Evolutionary conservation across 2,797 vertebrate species (phyloP).

Genomic region (Phoeniculus purpureus): DNA sequence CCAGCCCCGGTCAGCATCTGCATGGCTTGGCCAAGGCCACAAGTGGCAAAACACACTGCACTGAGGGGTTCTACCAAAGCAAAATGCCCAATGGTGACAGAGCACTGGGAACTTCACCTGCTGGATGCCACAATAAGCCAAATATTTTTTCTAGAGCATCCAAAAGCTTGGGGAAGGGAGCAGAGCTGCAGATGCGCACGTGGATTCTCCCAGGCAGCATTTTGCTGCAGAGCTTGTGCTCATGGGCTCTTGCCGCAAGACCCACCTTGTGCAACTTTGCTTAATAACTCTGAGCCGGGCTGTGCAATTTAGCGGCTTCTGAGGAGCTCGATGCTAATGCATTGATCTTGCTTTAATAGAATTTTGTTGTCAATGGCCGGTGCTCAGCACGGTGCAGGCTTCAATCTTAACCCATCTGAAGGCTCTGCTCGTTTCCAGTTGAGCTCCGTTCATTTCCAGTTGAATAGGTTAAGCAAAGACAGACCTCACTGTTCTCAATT

Average conservation of each 20-base stretch:
- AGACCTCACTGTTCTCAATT: conserved; percentile 85
- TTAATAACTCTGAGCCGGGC: conserved; percentile 59
- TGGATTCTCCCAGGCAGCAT: neutral
- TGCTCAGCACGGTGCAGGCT: conserved; percentile 65
- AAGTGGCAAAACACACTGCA: accelerated
- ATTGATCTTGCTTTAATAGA: conserved; percentile 77
- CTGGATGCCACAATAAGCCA: neutral
- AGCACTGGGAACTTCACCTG: neutral
- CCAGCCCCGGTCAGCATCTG: accelerated
- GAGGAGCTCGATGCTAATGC: conserved; percentile 70
- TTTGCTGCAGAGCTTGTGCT: neutral
- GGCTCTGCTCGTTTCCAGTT: conserved; percentile 78
- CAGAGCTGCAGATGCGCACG: accelerated
- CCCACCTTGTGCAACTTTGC: conserved; percentile 42
- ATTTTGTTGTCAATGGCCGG: conserved; percentile 71
- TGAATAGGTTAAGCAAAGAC: conserved; percentile 86
- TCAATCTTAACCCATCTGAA: conserved; percentile 77
- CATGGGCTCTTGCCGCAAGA: neutral
- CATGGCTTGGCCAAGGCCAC: accelerated
- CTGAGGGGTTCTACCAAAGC: neutral
- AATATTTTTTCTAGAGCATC: neutral
- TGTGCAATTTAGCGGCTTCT: conserved; percentile 67
- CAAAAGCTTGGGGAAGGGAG: neutral
- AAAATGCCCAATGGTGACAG: accelerated
- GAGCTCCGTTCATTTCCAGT: conserved; percentile 83